These are phyloP conservation scores for Heliconius erato DNA, from an alignment of 2,888 invertebrate species.

Conservation along the genomic window DNA sequence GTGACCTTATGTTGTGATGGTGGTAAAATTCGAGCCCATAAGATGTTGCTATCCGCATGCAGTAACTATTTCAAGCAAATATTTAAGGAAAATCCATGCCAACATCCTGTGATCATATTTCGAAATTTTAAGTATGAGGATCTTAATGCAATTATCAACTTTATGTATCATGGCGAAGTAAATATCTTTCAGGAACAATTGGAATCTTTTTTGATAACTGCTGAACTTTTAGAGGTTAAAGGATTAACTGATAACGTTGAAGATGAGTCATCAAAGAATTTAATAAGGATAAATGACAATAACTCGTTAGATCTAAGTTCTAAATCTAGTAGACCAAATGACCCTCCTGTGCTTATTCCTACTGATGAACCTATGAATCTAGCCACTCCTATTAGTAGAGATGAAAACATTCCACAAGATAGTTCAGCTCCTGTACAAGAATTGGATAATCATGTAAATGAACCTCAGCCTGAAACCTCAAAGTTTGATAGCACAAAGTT, in stretches of 20 bases:
- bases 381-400: constrained; percentile 72
- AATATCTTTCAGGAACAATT: constrained; percentile 92
- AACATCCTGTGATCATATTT: constrained; percentile 93
- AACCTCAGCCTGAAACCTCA: constrained; percentile 61
- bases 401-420: constrained; percentile 74
- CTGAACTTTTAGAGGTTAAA: constrained; percentile 91
- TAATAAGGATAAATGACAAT: constrained; percentile 70
- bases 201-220: constrained; percentile 91
- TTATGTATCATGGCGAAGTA: constrained; percentile 94
- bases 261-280: constrained; percentile 74
- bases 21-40: constrained; percentile 93
- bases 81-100: constrained; percentile 91
- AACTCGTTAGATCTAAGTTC: constrained; percentile 79
- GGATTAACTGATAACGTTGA: constrained; percentile 88
- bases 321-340: constrained; percentile 68
- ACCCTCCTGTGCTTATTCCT: constrained; percentile 67
- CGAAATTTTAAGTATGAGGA: constrained; percentile 92
- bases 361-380: constrained; percentile 81
- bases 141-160: constrained; percentile 91
- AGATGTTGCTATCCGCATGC: constrained; percentile 93
- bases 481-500: constrained; percentile 65
- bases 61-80: constrained; percentile 92
- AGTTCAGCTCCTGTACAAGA: constrained; percentile 59
- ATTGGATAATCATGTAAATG: constrained; percentile 64
- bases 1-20: constrained; percentile 95